Percentiles rank a stretch among this genome's conserved stretches.
phyloP scores from a whole-genome alignment of 2,113 vertebrate species.

The Nerophis lumbriciformis region DNA sequence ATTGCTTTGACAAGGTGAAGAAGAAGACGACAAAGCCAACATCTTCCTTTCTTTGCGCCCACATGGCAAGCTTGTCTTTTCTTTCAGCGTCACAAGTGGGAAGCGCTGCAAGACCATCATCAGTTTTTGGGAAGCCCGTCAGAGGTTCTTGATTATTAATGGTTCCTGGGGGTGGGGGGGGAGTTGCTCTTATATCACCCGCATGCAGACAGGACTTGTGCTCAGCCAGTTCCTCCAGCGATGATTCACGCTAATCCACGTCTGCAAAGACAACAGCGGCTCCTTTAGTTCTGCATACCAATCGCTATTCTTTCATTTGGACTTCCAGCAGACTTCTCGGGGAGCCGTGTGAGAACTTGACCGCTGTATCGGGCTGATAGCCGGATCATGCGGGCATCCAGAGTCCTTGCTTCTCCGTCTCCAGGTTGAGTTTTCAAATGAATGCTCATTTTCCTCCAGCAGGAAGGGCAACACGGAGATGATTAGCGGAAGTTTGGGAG shows the following conservation, averaged over 20 bases:
- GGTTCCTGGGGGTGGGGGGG: constrained; percentile 40
- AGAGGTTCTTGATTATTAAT: constrained; percentile 50
- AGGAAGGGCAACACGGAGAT: not conserved
- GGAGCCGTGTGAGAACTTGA: constrained; percentile 12
- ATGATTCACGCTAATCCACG: constrained; percentile 43
- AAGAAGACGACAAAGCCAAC: not conserved
- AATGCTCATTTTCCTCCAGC: not conserved
- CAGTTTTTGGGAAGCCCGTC: constrained; percentile 20
- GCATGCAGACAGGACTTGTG: constrained; percentile 44
- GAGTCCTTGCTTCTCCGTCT: not conserved
- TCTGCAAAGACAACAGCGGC: constrained; percentile 26
- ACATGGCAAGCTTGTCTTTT: constrained; percentile 15
- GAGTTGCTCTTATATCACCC: constrained; percentile 33
- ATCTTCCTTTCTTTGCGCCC: not conserved
- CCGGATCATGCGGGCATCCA: constrained; percentile 9
- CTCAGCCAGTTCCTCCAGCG: constrained; percentile 41
- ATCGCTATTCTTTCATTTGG: constrained; percentile 31
- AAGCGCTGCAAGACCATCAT: constrained; percentile 26
- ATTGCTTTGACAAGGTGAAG: constrained; percentile 4
- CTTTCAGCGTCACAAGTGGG: constrained; percentile 13
- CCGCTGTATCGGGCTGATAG: constrained; percentile 23
- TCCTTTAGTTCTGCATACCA: constrained; percentile 31
- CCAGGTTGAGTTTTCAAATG: not conserved
- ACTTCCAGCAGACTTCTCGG: constrained; percentile 10
- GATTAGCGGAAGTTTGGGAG: no score